Percentiles rank a stretch among this genome's conserved stretches.
Conservation (phyloP, 2,888 invertebrate genomes). For the Periphyllus acericola region DNA sequence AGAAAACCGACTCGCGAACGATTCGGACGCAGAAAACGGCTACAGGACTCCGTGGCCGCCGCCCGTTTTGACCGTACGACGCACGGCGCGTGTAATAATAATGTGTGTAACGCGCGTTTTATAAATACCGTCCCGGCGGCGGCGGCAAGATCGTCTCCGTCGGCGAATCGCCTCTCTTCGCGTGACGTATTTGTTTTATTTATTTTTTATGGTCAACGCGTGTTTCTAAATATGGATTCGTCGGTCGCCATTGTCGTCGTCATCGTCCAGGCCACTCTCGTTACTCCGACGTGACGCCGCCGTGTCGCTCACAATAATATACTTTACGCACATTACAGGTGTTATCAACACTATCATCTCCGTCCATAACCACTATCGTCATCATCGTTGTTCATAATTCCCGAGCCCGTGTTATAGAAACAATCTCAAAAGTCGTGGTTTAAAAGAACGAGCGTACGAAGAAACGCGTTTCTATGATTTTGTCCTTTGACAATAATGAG, state of each 20-base stretch:
- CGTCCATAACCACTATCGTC: background rate
- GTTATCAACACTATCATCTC: background rate
- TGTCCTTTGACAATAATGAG: no score
- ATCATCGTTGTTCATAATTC: background rate
- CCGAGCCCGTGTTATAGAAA: background rate
- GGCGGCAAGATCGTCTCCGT: conserved; percentile 2
- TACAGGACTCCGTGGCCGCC: background rate
- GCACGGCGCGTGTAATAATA: conserved; percentile 14
- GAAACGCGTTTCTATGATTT: no score
- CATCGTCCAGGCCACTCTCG: conserved; percentile 13
- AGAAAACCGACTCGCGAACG: conserved; percentile 20
- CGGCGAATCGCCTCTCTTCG: conserved; percentile 21
- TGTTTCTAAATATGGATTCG: conserved; percentile 44
- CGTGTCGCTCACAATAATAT: background rate
- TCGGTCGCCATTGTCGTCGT: background rate
- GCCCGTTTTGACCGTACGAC: background rate
- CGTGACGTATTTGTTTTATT: conserved; percentile 18
- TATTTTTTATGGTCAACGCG: conserved; percentile 32
- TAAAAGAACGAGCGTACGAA: no score
- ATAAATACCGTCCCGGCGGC: conserved; percentile 10
- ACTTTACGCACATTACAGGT: background rate
- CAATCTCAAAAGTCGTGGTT: no score
- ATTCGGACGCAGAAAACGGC: background rate
- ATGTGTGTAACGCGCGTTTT: conserved; percentile 17
- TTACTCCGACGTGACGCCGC: background rate